Percentiles rank a stretch among this genome's conserved stretches.
Conservation (phyloP, 2,113 vertebrate genomes). For the Chionodraco myersi region DNA sequence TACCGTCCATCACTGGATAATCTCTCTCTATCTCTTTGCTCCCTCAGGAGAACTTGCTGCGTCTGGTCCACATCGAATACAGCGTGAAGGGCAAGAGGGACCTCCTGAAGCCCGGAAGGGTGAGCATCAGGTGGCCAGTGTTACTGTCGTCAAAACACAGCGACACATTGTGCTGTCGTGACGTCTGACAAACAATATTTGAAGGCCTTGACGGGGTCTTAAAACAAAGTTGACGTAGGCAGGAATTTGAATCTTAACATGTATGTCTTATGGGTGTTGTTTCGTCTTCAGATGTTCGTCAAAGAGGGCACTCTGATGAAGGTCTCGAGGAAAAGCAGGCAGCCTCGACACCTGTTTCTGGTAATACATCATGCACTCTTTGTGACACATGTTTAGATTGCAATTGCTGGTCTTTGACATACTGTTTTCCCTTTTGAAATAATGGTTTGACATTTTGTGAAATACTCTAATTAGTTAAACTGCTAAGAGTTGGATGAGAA, state of each 20-base stretch:
- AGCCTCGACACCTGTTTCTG: constrained; percentile 93
- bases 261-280: not conserved
- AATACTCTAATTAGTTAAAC: not conserved
- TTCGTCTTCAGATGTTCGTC: constrained; percentile 87
- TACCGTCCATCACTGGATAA: constrained; percentile 48
- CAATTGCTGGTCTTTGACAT: not conserved
- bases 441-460: not conserved
- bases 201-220: not conserved
- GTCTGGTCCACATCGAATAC: constrained; percentile 95
- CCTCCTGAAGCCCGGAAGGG: constrained; percentile 94
- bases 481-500: not conserved
- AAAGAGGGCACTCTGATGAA: constrained; percentile 96
- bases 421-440: not conserved
- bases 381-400: not conserved
- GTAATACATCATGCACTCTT: constrained; percentile 78
- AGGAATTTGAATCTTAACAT: not conserved
- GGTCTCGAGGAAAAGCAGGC: constrained; percentile 88
- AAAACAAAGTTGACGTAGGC: not conserved
- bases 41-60: constrained; percentile 94
- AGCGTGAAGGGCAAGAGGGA: constrained; percentile 90
- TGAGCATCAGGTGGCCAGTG: constrained; percentile 80
- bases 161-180: not conserved
- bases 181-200: not conserved
- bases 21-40: constrained; percentile 51
- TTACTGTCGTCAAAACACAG: constrained; percentile 38